Conservation (phyloP, 1,140 invertebrate genomes). For the Heliconius hermathena region DNA sequence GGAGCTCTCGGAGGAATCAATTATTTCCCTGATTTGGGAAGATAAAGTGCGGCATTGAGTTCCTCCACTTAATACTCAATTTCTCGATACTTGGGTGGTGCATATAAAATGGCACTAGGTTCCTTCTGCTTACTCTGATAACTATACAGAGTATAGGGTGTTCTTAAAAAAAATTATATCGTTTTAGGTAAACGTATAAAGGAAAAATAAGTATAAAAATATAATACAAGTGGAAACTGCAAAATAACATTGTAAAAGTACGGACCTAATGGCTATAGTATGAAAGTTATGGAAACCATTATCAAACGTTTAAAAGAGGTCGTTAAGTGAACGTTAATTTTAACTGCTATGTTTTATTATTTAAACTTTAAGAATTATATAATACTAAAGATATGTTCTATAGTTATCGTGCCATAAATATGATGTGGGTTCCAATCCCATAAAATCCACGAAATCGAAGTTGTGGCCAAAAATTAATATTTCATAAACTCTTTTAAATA, state of each 20-base stretch:
- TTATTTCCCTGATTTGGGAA: too few relatives aligned
- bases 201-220: not conserved
- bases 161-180: too few relatives aligned
- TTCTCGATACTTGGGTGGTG: too few relatives aligned
- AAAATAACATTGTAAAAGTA: not conserved
- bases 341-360: not conserved
- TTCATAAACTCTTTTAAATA: too few relatives aligned
- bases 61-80: not conserved
- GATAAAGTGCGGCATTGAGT: too few relatives aligned
- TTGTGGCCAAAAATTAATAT: too few relatives aligned
- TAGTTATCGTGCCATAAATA: too few relatives aligned
- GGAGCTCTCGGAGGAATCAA: too few relatives aligned
- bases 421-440: too few relatives aligned
- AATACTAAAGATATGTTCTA: too few relatives aligned
- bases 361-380: not conserved
- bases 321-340: slow-evolving; percentile 6
- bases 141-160: not conserved
- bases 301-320: not conserved
- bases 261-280: not conserved
- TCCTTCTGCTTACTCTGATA: not conserved
- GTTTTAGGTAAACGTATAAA: not conserved
- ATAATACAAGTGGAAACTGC: not conserved
- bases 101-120: too few relatives aligned
- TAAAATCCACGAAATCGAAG: too few relatives aligned
- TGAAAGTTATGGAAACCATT: not conserved